Conservation (phyloP, 2,888 invertebrate genomes). For the Agrotis clavis region DNA sequence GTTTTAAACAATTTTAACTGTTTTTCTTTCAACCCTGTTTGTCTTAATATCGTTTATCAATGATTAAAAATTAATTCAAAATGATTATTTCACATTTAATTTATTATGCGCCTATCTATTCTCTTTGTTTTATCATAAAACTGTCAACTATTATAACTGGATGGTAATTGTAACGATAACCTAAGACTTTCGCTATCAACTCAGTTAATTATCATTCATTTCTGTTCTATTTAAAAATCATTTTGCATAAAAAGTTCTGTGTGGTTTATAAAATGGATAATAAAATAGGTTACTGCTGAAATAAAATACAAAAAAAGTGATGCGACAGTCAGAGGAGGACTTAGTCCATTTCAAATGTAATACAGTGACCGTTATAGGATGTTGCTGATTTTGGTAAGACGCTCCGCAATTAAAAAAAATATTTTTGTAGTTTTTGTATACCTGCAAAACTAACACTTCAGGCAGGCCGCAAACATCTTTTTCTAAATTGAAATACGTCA, state of each 20-base stretch:
- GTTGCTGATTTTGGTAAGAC: not conserved
- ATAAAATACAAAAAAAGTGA: no score
- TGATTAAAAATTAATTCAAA: not conserved
- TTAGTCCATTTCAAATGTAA: not conserved
- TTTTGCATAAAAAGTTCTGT: not conserved
- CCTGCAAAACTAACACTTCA: not conserved
- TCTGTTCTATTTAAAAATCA: conserved; percentile 39
- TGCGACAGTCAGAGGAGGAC: not conserved
- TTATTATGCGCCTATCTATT: not conserved
- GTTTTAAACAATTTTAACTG: no score
- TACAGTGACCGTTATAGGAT: not conserved
- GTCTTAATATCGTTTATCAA: not conserved
- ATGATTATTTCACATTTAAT: not conserved
- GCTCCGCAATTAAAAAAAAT: not conserved
- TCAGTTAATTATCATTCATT: conserved; percentile 19
- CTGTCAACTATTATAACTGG: conserved; percentile 24
- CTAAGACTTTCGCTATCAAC: conserved; percentile 30
- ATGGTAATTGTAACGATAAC: conserved; percentile 41
- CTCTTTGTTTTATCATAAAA: conserved; percentile 16
- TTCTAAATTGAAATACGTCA: not conserved
- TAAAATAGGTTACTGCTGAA: no score
- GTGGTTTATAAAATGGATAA: no score
- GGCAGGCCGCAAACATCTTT: not conserved
- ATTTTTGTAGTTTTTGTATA: not conserved
- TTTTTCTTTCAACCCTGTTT: no score